Percentiles rank a stretch among this genome's conserved stretches.
Evolutionary conservation across 2,888 invertebrate genomes (phyloP).

Genomic region (Apotomis capreana): DNA sequence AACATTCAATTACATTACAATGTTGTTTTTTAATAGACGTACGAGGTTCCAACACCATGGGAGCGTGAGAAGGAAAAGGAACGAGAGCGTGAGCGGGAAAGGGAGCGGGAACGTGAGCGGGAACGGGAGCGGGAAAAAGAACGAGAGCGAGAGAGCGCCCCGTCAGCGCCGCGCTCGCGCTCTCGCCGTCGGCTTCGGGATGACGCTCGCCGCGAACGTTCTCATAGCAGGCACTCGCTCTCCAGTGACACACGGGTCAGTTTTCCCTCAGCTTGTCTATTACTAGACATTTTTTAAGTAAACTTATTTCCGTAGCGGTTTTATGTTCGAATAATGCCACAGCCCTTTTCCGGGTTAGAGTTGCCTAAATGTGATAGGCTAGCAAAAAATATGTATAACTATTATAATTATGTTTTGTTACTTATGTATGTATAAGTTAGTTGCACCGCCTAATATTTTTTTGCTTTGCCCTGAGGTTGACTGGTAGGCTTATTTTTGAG

Average conservation of each 20-base stretch:
- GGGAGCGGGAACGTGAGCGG: conserved; percentile 64
- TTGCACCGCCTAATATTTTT: too few species aligned
- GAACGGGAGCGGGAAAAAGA: conserved; percentile 62
- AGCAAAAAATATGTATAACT: too few species aligned
- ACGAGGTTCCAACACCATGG: conserved; percentile 67
- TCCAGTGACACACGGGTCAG: conserved; percentile 86
- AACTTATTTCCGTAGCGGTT: too few species aligned
- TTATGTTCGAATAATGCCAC: too few species aligned
- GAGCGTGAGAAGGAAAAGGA: conserved; percentile 59
- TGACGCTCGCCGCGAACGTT: conserved; percentile 80
- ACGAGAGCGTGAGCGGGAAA: conserved; percentile 61
- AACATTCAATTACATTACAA: neutral
- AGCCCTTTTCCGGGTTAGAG: too few species aligned
- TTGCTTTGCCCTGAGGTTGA: too few species aligned
- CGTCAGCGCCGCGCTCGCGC: conserved; percentile 64
- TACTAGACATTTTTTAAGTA: too few species aligned
- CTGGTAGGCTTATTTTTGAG: neutral
- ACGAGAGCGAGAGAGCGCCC: conserved; percentile 63
- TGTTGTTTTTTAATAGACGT: conserved; percentile 64
- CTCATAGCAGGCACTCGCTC: conserved; percentile 86
- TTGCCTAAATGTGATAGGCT: too few species aligned
- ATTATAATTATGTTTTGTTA: too few species aligned
- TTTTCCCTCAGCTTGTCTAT: neutral
- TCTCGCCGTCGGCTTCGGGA: conserved; percentile 70
- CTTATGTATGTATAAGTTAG: too few species aligned